Evolutionary conservation across 2,888 invertebrate species (phyloP).

Genomic region (Anoplius nigerrimus): DNA sequence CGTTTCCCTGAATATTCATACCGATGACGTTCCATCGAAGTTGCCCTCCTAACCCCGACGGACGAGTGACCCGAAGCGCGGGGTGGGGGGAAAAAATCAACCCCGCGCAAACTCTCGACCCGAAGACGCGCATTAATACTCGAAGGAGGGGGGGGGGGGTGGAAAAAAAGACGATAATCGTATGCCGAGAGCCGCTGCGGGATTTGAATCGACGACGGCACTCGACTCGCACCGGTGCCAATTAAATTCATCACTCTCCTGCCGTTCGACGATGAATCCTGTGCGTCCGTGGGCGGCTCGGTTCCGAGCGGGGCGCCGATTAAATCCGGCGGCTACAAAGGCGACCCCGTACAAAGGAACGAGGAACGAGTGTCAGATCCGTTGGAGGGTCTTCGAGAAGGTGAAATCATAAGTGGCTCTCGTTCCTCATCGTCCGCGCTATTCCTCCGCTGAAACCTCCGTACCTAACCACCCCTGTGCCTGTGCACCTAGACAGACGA

Average conservation of each 20-base stretch:
- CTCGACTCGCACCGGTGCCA: background rate
- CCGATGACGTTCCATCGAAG: too few relatives aligned
- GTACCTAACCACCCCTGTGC: too few relatives aligned
- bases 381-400: conserved; percentile 40
- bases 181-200: too few relatives aligned
- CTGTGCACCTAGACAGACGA: too few relatives aligned
- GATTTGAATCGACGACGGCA: background rate
- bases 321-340: conserved; percentile 8
- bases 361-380: conserved; percentile 33
- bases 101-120: too few relatives aligned
- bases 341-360: background rate
- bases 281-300: background rate
- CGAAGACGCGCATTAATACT: too few relatives aligned
- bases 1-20: too few relatives aligned
- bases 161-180: too few relatives aligned
- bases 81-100: too few relatives aligned
- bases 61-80: too few relatives aligned
- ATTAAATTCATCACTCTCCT: conserved; percentile 1
- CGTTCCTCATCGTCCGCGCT: conserved; percentile 41
- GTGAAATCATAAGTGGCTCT: conserved; percentile 47
- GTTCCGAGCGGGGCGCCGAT: conserved; percentile 2
- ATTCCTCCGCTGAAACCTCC: conserved; percentile 23
- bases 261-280: background rate
- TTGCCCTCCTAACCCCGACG: too few relatives aligned
- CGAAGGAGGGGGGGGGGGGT: too few relatives aligned